Percentiles rank a stretch among this genome's conserved stretches.
Evolutionary conservation across 2,113 vertebrate genomes (phyloP).

Genomic region (Pangasianodon hypophthalmus): DNA sequence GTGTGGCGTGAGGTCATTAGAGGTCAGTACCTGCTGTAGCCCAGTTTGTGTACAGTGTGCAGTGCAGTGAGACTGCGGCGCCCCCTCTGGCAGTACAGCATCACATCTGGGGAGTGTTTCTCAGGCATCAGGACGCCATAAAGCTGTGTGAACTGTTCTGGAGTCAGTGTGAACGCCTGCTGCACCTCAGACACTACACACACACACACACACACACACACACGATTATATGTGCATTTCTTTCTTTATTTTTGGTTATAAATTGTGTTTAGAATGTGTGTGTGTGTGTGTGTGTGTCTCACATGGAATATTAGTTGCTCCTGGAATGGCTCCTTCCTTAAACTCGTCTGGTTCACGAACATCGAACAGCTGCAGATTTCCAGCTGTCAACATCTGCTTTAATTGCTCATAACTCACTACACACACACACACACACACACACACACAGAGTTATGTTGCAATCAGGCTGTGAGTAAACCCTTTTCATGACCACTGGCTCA

Average conservation of each 20-base stretch:
- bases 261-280: not conserved
- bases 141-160: slow-evolving; percentile 60
- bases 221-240: not conserved
- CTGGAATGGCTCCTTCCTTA: slow-evolving; percentile 49
- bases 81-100: slow-evolving; percentile 71
- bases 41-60: slow-evolving; percentile 57
- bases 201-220: slow-evolving; percentile 32
- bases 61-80: slow-evolving; percentile 63
- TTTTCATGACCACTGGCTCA: not conserved
- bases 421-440: slow-evolving; percentile 1
- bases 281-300: slow-evolving; percentile 26
- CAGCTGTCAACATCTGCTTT: slow-evolving; percentile 43
- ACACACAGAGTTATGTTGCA: not conserved
- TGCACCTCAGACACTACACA: slow-evolving; percentile 63
- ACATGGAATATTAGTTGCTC: slow-evolving; percentile 57
- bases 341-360: slow-evolving; percentile 57
- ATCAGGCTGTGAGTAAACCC: not conserved
- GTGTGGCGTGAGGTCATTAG: not conserved
- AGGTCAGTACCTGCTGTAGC: slow-evolving; percentile 57
- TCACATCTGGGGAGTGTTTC: slow-evolving; percentile 59
- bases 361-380: slow-evolving; percentile 50
- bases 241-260: not conserved
- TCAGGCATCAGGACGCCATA: slow-evolving; percentile 57
- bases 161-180: slow-evolving; percentile 65
- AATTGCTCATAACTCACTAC: slow-evolving; percentile 53